Percentiles rank a stretch among this genome's conserved stretches.
Evolutionary conservation across 1,140 invertebrate species (phyloP).

Genomic region (Pomacea maculata): DNA sequence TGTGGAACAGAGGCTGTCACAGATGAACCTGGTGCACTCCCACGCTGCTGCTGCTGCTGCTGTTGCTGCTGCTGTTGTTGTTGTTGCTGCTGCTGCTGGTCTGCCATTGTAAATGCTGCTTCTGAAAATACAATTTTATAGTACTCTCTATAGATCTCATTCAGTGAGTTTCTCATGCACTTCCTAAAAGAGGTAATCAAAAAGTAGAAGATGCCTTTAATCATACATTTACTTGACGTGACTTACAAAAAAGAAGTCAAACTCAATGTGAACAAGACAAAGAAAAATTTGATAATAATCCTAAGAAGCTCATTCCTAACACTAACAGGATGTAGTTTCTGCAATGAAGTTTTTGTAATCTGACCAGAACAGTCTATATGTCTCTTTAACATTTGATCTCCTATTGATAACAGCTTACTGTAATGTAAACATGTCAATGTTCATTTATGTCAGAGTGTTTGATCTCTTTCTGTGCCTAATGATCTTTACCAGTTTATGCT

Average conservation of each 20-base stretch:
- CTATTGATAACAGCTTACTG: too few relatives aligned
- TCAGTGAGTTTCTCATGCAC: neutral
- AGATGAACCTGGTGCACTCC: neutral
- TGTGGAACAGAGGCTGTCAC: constrained; percentile 11
- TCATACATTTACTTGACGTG: neutral
- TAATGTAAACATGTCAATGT: too few relatives aligned
- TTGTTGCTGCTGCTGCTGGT: constrained; percentile 13
- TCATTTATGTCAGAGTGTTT: too few relatives aligned
- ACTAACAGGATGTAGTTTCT: too few relatives aligned
- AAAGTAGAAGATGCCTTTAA: neutral
- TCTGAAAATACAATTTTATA: neutral
- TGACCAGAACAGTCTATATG: too few relatives aligned
- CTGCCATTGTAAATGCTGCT: constrained; percentile 7
- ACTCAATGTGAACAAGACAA: neutral
- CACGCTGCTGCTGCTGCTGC: constrained; percentile 12
- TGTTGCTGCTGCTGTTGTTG: constrained; percentile 7
- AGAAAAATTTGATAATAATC: neutral
- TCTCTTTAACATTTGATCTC: too few relatives aligned
- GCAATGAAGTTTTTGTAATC: too few relatives aligned
- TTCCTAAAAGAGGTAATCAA: neutral
- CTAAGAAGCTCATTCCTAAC: too few relatives aligned
- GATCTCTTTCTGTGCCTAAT: too few relatives aligned
- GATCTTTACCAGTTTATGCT: too few relatives aligned
- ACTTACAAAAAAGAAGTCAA: neutral
- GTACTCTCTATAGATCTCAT: neutral